Conservation (phyloP, 1,140 invertebrate genomes). For the Hycleus phaleratus region DNA sequence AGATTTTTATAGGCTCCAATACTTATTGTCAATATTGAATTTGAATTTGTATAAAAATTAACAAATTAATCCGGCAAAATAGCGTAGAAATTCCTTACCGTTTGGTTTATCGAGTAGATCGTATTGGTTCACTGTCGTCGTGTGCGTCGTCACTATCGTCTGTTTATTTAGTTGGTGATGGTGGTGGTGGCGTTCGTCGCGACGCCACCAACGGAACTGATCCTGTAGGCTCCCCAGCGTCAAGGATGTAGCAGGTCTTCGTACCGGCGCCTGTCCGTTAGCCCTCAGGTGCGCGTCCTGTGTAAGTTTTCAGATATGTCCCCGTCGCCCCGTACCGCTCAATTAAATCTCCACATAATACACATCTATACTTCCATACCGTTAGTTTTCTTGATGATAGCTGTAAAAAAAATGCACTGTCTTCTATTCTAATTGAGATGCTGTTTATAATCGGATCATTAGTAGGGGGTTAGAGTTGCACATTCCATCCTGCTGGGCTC, state of each 20-base stretch:
- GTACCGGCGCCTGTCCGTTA: slow-evolving; percentile 22
- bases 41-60: no score
- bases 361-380: no score
- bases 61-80: no score
- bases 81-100: neutral
- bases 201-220: slow-evolving; percentile 19
- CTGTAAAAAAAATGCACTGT: no score
- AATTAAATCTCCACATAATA: slow-evolving; percentile 16
- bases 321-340: slow-evolving; percentile 1
- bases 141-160: neutral
- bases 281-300: slow-evolving; percentile 15
- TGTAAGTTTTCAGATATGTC: neutral
- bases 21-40: no score
- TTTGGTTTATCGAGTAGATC: neutral
- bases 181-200: slow-evolving; percentile 10
- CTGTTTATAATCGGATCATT: no score
- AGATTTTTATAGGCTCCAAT: no score
- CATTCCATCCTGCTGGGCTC: neutral
- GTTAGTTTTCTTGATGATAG: neutral
- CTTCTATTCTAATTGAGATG: no score
- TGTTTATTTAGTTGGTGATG: neutral
- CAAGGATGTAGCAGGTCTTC: slow-evolving; percentile 8
- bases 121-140: neutral
- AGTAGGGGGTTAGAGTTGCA: neutral
- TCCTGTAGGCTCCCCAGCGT: slow-evolving; percentile 15